Conservation (phyloP, 2,797 vertebrate species). For the Microctenopoma lineatum region DNA sequence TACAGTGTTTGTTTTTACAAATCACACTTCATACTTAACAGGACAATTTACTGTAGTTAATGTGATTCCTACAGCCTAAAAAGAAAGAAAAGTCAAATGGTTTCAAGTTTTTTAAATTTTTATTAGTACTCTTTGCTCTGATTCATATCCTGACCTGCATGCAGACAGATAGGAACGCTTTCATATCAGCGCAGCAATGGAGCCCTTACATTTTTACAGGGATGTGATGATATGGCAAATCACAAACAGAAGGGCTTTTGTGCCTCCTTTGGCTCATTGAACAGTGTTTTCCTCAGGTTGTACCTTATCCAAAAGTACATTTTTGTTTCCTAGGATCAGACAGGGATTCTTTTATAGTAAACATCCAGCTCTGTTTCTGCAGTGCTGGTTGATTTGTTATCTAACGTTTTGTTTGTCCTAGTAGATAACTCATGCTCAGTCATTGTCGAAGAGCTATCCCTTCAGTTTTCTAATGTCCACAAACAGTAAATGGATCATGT, state of each 20-base stretch:
- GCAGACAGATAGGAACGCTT: conserved; percentile 6
- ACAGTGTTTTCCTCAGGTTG: conserved; percentile 36
- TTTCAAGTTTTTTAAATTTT: background rate
- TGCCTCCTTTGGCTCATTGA: conserved; percentile 26
- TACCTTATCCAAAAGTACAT: conserved; percentile 47
- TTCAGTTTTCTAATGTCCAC: background rate
- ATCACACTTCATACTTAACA: background rate
- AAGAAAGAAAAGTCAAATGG: background rate
- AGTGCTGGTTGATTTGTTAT: background rate
- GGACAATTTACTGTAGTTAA: too few relatives aligned
- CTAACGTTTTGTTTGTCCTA: background rate
- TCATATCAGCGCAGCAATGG: background rate
- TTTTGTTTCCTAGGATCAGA: conserved; percentile 42
- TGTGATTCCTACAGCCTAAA: background rate
- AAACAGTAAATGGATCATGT: background rate
- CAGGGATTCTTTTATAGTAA: conserved; percentile 39
- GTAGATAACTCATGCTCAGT: background rate
- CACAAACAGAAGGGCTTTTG: conserved; percentile 52
- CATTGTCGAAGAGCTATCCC: background rate
- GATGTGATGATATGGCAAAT: conserved; percentile 21
- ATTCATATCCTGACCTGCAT: conserved; percentile 28
- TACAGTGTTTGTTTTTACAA: background rate
- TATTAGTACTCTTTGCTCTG: conserved; percentile 18
- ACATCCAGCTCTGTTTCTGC: background rate
- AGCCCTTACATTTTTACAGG: conserved; percentile 7